Conservation (phyloP, 1,140 invertebrate genomes). For the Stegodyphus dumicola region DNA sequence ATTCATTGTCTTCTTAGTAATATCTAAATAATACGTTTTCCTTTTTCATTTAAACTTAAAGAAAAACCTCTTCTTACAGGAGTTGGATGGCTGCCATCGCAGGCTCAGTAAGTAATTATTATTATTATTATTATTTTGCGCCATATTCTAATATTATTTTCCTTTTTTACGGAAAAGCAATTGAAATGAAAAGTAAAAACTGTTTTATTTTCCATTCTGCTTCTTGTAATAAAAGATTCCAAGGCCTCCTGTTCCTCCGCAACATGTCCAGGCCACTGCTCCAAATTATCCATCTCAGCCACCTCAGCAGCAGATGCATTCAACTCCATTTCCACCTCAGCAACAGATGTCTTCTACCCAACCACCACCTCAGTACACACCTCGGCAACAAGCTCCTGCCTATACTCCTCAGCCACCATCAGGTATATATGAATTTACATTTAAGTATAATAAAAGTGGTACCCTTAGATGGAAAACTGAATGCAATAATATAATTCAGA, state of each 20-base stretch:
- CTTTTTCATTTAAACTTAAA: too few relatives aligned
- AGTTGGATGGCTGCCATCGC: constrained; percentile 47
- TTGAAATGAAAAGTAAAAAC: background rate
- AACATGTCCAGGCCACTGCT: background rate
- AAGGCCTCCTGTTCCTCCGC: background rate
- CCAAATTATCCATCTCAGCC: constrained; percentile 15
- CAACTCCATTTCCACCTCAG: too few relatives aligned
- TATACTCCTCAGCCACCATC: background rate
- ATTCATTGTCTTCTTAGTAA: too few relatives aligned
- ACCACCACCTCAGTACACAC: constrained; percentile 9
- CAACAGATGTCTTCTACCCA: too few relatives aligned
- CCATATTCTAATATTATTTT: too few relatives aligned
- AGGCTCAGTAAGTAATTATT: background rate
- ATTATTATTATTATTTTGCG: background rate
- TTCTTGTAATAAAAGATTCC: too few relatives aligned
- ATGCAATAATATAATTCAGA: too few relatives aligned
- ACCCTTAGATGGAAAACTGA: too few relatives aligned
- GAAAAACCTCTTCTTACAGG: background rate
- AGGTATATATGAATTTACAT: too few relatives aligned
- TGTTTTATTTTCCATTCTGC: too few relatives aligned
- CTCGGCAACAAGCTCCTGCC: background rate
- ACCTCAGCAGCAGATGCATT: background rate
- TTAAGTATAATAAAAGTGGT: too few relatives aligned
- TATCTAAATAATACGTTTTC: too few relatives aligned
- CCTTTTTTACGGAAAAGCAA: background rate